These are phyloP conservation scores for Eretmocerus hayati DNA, from an alignment of 2,888 invertebrate genomes.

Conservation along the genomic window DNA sequence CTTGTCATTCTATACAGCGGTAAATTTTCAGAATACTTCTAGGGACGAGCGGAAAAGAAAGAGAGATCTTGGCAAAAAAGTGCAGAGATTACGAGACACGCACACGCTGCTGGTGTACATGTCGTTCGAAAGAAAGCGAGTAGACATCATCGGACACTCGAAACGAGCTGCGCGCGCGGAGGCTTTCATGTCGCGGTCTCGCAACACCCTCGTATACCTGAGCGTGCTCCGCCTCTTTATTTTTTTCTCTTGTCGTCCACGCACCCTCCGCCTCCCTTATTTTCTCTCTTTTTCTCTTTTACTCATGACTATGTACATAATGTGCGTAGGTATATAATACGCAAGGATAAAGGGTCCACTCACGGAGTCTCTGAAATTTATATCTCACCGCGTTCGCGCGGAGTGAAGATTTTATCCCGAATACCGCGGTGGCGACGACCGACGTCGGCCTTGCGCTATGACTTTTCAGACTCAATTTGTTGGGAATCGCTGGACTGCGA, in stretches of 20 bases:
- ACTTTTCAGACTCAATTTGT: no score
- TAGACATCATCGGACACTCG: not conserved
- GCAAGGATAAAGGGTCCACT: no score
- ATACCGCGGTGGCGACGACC: no score
- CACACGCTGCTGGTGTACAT: not conserved
- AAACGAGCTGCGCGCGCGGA: slow-evolving; percentile 1
- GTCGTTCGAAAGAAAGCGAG: not conserved
- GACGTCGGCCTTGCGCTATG: no score
- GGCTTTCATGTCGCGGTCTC: slow-evolving; percentile 16
- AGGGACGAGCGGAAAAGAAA: not conserved
- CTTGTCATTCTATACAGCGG: slow-evolving; percentile 5
- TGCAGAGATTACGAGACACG: slow-evolving; percentile 20
- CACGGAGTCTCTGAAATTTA: no score
- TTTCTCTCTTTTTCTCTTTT: not conserved
- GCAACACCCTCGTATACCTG: not conserved
- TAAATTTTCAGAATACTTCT: slow-evolving; percentile 22
- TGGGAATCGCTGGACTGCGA: no score
- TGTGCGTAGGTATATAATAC: no score
- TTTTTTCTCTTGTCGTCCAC: not conserved
- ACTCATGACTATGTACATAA: no score
- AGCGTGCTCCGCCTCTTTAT: not conserved
- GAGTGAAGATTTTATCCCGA: no score
- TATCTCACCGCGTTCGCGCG: no score
- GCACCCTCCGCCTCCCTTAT: not conserved
- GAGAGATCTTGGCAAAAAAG: slow-evolving; percentile 8